Evolutionary conservation across 1,140 invertebrate species (phyloP).

Genomic region (Drosophila repleta): DNA sequence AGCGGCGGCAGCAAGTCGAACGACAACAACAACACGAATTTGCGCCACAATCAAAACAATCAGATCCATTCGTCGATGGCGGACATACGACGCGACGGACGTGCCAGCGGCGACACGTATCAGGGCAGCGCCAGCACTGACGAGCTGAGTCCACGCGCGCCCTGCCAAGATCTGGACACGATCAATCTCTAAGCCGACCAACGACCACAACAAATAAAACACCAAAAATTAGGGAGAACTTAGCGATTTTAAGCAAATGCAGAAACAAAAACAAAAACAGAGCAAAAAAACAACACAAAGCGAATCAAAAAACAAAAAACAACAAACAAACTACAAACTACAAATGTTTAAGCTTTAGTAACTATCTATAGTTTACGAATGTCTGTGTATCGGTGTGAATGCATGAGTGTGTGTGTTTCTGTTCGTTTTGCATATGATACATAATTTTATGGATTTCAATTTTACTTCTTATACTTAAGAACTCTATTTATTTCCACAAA

Average conservation of each 20-base stretch:
- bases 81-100: slow-evolving; percentile 56
- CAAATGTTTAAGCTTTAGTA: slow-evolving; percentile 42
- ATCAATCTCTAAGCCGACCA: slow-evolving; percentile 85
- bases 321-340: too few relatives aligned
- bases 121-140: slow-evolving; percentile 52
- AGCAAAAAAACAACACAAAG: slow-evolving; percentile 11
- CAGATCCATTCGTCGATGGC: slow-evolving; percentile 76
- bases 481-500: slow-evolving; percentile 8
- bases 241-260: slow-evolving; percentile 48
- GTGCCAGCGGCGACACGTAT: slow-evolving; percentile 24
- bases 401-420: neutral
- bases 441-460: neutral
- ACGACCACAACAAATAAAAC: slow-evolving; percentile 38
- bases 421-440: neutral
- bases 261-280: slow-evolving; percentile 22
- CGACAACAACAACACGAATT: slow-evolving; percentile 66
- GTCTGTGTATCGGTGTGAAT: neutral
- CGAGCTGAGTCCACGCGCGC: slow-evolving; percentile 84
- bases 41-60: slow-evolving; percentile 61
- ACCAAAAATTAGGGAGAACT: slow-evolving; percentile 53
- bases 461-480: neutral
- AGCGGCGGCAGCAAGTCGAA: slow-evolving; percentile 84
- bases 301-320: neutral
- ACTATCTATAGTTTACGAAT: slow-evolving; percentile 15
- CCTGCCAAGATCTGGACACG: slow-evolving; percentile 87